These are phyloP conservation scores for Aleadryas rufinucha DNA, from an alignment of 2,113 vertebrate species.

Conservation along the genomic window DNA sequence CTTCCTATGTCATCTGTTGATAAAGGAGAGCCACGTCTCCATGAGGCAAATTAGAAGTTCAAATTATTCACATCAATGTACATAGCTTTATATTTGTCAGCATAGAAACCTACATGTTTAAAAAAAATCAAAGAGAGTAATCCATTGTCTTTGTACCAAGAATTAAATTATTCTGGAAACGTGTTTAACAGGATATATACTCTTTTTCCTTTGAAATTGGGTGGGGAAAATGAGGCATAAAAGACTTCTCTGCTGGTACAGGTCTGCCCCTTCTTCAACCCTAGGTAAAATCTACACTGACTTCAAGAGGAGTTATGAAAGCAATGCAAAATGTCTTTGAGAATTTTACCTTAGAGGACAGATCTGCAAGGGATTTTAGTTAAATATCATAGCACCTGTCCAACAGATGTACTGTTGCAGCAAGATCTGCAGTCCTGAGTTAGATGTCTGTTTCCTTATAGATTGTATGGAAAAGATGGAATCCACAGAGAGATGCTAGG, in stretches of 20 bases:
- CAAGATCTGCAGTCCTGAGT: not conserved
- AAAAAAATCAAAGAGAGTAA: not conserved
- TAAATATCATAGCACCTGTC: not conserved
- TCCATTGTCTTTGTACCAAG: not conserved
- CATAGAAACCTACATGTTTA: not conserved
- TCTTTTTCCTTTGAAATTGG: not conserved
- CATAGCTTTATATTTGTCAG: not conserved
- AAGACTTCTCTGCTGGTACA: not conserved
- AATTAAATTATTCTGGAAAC: not conserved
- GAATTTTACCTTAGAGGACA: not conserved
- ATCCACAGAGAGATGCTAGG: not conserved
- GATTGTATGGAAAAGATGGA: not conserved
- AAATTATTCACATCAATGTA: not conserved
- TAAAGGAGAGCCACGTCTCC: not conserved
- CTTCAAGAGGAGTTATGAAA: not conserved
- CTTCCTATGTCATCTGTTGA: not conserved
- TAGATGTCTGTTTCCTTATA: not conserved
- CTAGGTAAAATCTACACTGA: not conserved
- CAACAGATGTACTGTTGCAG: not conserved
- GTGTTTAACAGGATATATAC: not conserved
- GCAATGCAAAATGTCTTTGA: rapidly evolving
- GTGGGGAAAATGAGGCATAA: not conserved
- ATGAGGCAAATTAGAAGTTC: not conserved
- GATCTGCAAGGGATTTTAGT: not conserved
- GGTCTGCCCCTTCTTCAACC: not conserved